These are phyloP conservation scores for Zaprionus capensis DNA, from an alignment of 1,140 invertebrate species.

Conservation along the genomic window DNA sequence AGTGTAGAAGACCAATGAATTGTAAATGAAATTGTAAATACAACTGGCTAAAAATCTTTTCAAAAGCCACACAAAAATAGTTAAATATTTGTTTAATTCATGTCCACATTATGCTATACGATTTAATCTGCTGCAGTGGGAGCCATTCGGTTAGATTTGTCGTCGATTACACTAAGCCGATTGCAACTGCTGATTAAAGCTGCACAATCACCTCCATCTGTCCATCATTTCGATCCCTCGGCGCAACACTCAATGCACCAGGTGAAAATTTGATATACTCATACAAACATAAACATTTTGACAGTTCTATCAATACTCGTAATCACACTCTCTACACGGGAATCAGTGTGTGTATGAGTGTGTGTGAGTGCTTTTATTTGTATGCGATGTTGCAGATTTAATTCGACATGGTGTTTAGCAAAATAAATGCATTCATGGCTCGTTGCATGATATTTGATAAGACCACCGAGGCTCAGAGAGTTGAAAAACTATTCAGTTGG, in stretches of 20 bases:
- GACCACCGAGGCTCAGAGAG: not conserved
- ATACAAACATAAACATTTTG: constrained; percentile 49
- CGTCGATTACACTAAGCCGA: constrained; percentile 55
- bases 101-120: constrained; percentile 54
- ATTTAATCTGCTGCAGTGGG: constrained; percentile 50
- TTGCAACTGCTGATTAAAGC: constrained; percentile 50
- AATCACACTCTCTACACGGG: not conserved
- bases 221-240: not conserved
- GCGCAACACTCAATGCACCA: not conserved
- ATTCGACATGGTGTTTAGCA: constrained; percentile 41
- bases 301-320: constrained; percentile 57
- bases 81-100: constrained; percentile 39
- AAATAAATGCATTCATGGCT: constrained; percentile 39
- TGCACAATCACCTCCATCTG: constrained; percentile 4
- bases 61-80: too few relatives aligned
- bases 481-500: constrained; percentile 16
- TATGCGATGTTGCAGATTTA: constrained; percentile 51
- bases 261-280: constrained; percentile 41
- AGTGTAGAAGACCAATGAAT: not conserved
- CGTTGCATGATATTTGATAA: constrained; percentile 7
- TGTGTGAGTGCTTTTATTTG: not conserved
- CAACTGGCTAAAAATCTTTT: too few relatives aligned
- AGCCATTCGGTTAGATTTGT: constrained; percentile 57
- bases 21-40: not conserved
- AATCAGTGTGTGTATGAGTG: not conserved